These are phyloP conservation scores for Urechis unicinctus DNA, from an alignment of 2,888 invertebrate genomes.

Conservation along the genomic window DNA sequence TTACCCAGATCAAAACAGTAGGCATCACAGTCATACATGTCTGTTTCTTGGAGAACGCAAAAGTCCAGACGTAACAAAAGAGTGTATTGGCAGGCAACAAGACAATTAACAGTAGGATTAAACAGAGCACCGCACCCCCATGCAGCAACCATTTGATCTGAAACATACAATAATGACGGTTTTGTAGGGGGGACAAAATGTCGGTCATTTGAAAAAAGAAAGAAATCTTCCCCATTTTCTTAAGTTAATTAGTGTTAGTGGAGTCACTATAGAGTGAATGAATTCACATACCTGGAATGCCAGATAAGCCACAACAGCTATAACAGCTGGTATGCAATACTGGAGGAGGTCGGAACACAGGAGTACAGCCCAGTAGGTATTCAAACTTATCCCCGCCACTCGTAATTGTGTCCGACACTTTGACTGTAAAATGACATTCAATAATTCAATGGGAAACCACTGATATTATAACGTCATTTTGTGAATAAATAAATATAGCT, in stretches of 20 bases:
- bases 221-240: too few relatives aligned
- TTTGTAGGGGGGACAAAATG: too few relatives aligned
- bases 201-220: too few relatives aligned
- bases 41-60: constrained; percentile 75
- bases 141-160: constrained; percentile 31
- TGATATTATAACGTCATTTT: too few relatives aligned
- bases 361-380: constrained; percentile 34
- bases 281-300: constrained; percentile 28
- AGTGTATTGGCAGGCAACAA: constrained; percentile 72
- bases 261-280: background rate
- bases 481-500: too few relatives aligned
- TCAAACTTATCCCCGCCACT: constrained; percentile 64
- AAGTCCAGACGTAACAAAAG: constrained; percentile 70
- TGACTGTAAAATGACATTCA: constrained; percentile 60
- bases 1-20: constrained; percentile 23
- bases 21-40: constrained; percentile 67
- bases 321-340: constrained; percentile 25
- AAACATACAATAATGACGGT: too few relatives aligned
- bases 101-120: constrained; percentile 49
- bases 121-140: constrained; percentile 29
- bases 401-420: constrained; percentile 76
- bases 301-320: constrained; percentile 64
- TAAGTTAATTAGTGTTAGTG: too few relatives aligned
- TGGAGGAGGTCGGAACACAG: constrained; percentile 28
- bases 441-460: too few relatives aligned